Conservation (phyloP, 2,888 invertebrate species). For the Metacarcinus magister region DNA sequence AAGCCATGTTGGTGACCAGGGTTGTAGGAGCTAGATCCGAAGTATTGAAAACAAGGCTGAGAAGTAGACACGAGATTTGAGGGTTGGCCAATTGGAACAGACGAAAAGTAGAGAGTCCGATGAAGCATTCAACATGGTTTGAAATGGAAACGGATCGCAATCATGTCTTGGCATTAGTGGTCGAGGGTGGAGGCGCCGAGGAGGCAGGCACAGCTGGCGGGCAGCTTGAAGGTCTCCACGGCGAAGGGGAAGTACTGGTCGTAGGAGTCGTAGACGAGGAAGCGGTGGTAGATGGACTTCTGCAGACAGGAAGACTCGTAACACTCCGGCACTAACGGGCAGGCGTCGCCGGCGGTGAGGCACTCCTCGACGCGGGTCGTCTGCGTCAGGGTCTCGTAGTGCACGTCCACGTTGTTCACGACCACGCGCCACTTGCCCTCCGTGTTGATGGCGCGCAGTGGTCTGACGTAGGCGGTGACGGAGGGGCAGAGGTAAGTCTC, state of each 20-base stretch:
- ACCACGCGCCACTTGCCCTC: slow-evolving; percentile 83
- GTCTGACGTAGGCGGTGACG: slow-evolving; percentile 83
- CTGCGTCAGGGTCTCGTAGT: slow-evolving; percentile 83
- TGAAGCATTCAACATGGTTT: slow-evolving; percentile 64
- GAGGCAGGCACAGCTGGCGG: slow-evolving; percentile 83
- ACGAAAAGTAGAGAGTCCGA: neutral
- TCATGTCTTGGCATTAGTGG: slow-evolving; percentile 45
- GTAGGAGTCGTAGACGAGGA: slow-evolving; percentile 83
- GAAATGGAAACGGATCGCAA: slow-evolving; percentile 38
- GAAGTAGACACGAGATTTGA: neutral
- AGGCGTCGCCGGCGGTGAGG: slow-evolving; percentile 80
- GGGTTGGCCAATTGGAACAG: neutral
- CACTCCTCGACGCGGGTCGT: slow-evolving; percentile 83
- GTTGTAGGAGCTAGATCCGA: neutral
- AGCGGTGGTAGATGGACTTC: slow-evolving; percentile 83
- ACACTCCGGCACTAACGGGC: slow-evolving; percentile 83
- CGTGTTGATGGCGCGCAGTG: slow-evolving; percentile 83
- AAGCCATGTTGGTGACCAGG: neutral
- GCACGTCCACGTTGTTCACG: slow-evolving; percentile 83
- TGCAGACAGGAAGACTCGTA: slow-evolving; percentile 83
- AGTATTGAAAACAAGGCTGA: neutral
- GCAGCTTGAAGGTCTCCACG: slow-evolving; percentile 83
- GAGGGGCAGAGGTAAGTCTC: slow-evolving; percentile 83
- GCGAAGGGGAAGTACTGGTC: slow-evolving; percentile 83
- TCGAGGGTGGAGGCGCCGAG: slow-evolving; percentile 78